Evolutionary conservation across 1,140 invertebrate species (phyloP).

Genomic region (Ips nitidus): DNA sequence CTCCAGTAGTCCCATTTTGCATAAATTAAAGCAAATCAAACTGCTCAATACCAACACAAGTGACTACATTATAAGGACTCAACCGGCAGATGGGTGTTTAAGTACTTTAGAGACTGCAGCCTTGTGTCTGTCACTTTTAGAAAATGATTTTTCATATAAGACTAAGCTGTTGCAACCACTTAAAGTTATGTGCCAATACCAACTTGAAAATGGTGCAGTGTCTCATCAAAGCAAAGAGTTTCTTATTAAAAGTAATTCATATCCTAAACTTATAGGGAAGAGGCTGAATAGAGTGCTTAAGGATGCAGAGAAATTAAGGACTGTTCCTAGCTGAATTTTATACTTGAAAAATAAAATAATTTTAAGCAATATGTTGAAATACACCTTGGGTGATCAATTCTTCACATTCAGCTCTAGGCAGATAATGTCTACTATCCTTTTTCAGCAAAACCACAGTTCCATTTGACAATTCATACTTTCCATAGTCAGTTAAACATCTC

Average conservation of each 20-base stretch:
- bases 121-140: constrained; percentile 75
- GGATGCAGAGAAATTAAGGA: constrained; percentile 39
- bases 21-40: constrained; percentile 72
- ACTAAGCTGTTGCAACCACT: constrained; percentile 75
- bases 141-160: constrained; percentile 66
- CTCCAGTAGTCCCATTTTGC: constrained; percentile 69
- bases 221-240: constrained; percentile 92
- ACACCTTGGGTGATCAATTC: constrained; percentile 89
- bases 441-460: constrained; percentile 85
- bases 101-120: constrained; percentile 91
- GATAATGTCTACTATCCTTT: constrained; percentile 90
- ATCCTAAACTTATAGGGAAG: constrained; percentile 81
- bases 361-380: constrained; percentile 70
- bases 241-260: constrained; percentile 80
- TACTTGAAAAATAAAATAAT: not conserved
- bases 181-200: constrained; percentile 79
- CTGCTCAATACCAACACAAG: constrained; percentile 70
- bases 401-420: constrained; percentile 87
- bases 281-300: constrained; percentile 62
- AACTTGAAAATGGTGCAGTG: constrained; percentile 87
- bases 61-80: constrained; percentile 89
- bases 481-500: constrained; percentile 85
- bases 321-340: not conserved
- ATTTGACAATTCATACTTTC: constrained; percentile 91
- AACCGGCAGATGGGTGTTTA: constrained; percentile 87